Evolutionary conservation across 2,888 invertebrate genomes (phyloP), one percentile per base, ranked within the genome.

Genomic region (Dyspetes luteomarginatus): DNA sequence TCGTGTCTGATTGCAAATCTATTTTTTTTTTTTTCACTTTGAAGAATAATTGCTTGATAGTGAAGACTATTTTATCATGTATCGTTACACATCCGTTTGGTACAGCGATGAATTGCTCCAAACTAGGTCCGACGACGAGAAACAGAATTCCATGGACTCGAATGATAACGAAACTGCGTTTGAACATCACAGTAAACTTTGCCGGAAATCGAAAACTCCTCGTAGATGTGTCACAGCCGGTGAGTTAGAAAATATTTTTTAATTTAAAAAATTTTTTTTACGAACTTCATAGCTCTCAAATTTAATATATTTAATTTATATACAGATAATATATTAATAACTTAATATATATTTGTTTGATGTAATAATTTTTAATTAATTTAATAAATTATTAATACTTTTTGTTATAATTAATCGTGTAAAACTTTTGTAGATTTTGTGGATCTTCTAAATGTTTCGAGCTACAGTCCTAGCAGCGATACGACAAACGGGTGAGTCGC

Each of bases 11-110:
- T n/a, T n/a, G n/a, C n/a, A n/a, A n/a, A n/a, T n/a, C n/a, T n/a
- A n/a, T n/a, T n/a, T n/a, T n/a, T n/a, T n/a, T n/a, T n/a, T n/a
- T n/a, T n/a, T n/a, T n/a, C n/a, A n/a, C n/a, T n/a, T n/a, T n/a
- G n/a, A n/a, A n/a, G n/a, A n/a, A n/a, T n/a, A n/a, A n/a, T n/a
- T n/a, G n/a, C n/a, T n/a, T n/a, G n/a, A n/a, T n/a, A n/a, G n/a
- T n/a, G n/a, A n/a, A n/a, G n/a, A n/a, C n/a, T n/a, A n/a, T n/a
- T n/a, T n/a, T n/a, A n/a, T n/a, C 75, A 87, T 87, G 86, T 84
- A 84, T 86, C 85, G 84, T 78, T 87, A 85, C 67, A 83, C 82
- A 24, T 87, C 84, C 65, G 82, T 85, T 22, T 87, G 86, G 86
- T 83, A 55, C 79, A 88, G 87, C 75, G 84, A 85, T 80, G 83